Conservation (phyloP, 1,140 invertebrate species). For the Musca vetustissima region DNA sequence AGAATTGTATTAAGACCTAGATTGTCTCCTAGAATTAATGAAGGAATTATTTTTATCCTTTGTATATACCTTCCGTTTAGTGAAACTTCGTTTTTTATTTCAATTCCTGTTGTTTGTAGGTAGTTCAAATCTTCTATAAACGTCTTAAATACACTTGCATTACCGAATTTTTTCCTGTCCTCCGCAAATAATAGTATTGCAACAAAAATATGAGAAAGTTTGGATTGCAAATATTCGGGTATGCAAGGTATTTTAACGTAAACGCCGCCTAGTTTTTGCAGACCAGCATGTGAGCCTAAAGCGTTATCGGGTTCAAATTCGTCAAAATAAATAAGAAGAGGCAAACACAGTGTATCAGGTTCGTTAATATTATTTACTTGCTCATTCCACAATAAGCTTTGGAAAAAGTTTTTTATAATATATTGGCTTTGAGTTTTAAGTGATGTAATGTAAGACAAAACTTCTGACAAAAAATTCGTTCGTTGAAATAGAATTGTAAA, state of each 20-base stretch:
- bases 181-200: neutral
- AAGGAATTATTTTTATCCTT: neutral
- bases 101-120: neutral
- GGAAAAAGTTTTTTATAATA: neutral
- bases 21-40: constrained; percentile 7
- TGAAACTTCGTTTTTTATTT: neutral
- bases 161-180: neutral
- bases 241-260: neutral
- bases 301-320: neutral
- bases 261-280: neutral
- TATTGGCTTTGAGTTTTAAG: neutral
- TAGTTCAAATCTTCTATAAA: neutral
- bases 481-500: neutral
- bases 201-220: neutral
- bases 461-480: neutral
- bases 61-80: neutral
- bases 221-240: neutral
- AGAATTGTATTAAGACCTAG: constrained; percentile 5
- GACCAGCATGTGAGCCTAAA: neutral
- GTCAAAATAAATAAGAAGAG: neutral
- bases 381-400: neutral
- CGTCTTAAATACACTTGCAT: neutral
- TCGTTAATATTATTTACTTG: neutral
- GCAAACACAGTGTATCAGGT: neutral
- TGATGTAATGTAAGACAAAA: neutral